Evolutionary conservation across 2,888 invertebrate species (phyloP).

Genomic region (Hedya salicella): DNA sequence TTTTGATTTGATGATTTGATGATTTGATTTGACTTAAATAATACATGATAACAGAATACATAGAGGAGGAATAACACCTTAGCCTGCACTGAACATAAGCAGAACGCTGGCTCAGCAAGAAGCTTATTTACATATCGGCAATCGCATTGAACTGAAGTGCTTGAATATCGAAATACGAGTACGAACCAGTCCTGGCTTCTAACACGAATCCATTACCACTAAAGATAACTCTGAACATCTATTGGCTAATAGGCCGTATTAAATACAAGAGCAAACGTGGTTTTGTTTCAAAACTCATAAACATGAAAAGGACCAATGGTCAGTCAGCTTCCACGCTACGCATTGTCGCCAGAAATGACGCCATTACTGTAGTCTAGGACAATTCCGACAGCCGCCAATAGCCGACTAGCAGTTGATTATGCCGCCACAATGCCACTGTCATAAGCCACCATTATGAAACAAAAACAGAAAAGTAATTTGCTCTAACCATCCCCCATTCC

Average conservation of each 20-base stretch:
- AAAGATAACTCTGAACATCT: neutral
- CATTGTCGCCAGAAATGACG: conserved; percentile 24
- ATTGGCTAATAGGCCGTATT: neutral
- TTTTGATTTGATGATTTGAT: too few relatives aligned
- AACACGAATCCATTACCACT: neutral
- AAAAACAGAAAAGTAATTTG: conserved; percentile 83
- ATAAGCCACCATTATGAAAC: conserved; percentile 57
- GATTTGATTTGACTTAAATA: too few relatives aligned
- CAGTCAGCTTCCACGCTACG: conserved; percentile 8
- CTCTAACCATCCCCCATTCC: conserved; percentile 82
- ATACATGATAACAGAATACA: too few relatives aligned
- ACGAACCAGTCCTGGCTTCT: neutral
- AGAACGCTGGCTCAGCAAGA: too few relatives aligned
- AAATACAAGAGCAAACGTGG: conserved; percentile 8
- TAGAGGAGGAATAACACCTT: too few relatives aligned
- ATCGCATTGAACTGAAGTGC: conserved; percentile 27
- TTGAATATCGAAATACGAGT: conserved; percentile 7
- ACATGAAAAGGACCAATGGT: conserved; percentile 22
- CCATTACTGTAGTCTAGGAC: conserved; percentile 26
- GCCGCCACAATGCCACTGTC: conserved; percentile 45
- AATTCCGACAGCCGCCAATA: conserved; percentile 20
- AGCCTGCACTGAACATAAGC: too few relatives aligned
- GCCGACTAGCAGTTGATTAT: conserved; percentile 40
- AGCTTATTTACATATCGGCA: conserved; percentile 4
- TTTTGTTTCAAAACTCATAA: conserved; percentile 20